These are phyloP conservation scores for Neoascia interrupta DNA, from an alignment of 2,888 invertebrate species.

Conservation along the genomic window DNA sequence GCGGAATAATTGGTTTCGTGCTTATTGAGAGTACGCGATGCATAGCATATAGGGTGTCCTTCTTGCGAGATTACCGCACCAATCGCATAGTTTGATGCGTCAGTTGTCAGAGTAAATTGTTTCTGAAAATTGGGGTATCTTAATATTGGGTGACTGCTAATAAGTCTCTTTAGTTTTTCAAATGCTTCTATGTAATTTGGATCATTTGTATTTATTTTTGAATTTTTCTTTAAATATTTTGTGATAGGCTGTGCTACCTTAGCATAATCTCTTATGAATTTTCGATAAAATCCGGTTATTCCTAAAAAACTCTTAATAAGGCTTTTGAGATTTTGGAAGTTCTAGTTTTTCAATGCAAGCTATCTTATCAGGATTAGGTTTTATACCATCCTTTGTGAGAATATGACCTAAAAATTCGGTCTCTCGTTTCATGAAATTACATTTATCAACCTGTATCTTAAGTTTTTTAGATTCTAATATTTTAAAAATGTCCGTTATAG, in stretches of 20 bases:
- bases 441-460: conserved; percentile 32
- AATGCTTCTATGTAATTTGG: conserved; percentile 29
- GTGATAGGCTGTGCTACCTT: conserved; percentile 49
- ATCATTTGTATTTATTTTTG: conserved; percentile 21
- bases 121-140: conserved; percentile 27
- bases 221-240: conserved; percentile 32
- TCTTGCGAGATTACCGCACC: conserved; percentile 12
- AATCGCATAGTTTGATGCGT: conserved; percentile 7
- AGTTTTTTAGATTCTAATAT: not conserved
- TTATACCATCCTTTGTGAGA: conserved; percentile 69
- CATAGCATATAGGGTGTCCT: conserved; percentile 1
- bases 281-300: conserved; percentile 70
- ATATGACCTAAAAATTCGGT: conserved; percentile 65
- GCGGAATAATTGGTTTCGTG: not conserved
- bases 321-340: conserved; percentile 60
- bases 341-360: conserved; percentile 63
- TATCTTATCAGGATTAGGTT: conserved; percentile 71
- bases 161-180: conserved; percentile 21
- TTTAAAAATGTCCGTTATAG: not conserved
- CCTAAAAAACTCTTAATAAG: conserved; percentile 69
- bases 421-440: conserved; percentile 71
- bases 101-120: not conserved
- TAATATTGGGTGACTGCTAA: conserved; percentile 9
- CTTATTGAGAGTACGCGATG: not conserved
- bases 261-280: conserved; percentile 68